Base-by-base conservation (phyloP, 2,113 vertebrate genomes). In the Recurvirostra avosetta region DNA sequence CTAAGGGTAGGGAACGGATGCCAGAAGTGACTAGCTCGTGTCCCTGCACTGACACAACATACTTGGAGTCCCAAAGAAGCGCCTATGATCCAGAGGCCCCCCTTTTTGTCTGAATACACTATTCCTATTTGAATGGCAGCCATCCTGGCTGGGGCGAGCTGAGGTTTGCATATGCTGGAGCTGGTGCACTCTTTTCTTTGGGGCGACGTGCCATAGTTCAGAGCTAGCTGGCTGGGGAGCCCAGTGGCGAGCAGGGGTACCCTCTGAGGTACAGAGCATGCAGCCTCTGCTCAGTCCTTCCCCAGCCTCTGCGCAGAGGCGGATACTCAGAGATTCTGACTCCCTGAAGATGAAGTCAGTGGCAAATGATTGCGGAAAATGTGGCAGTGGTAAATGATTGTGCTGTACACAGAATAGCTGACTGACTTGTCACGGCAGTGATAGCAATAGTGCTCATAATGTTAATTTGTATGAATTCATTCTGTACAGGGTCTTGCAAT, bases 371-470 rank as follows among this genome's bases (percentile, higher is more conserved):
- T 71, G 63, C 1, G 2, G 34, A 68, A 76, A 52, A 61, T 14
- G 43, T 70, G 53, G 49, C 86, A 72, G 34, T n/a, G 49, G n/a
- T 61, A 81, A 58, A 27, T 53, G 52, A 27, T 47, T n/a, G 49
- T 56, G 58, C 53, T 58, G 10, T 20, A 58, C 71, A n/a, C 7
- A 58, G 79, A 91, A 47, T 38, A 92, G 53, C 76, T 79, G 96
- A 47, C 45, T 62, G 30, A 52, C 8, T 93, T 94, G n/a, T 89
- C 78, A 61, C 30, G 58, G 75, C 15, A 9, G 32, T 62, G 53
- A 96, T 74, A 88, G 80, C 78, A 94, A 34, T 29, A 91, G 88
- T 23, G 62, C 50, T 89, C 65, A 26, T 78, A 50, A 52, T 34
- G 32, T 92, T 93, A 34, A 29, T 94, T 85, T 36, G 8, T 65